phyloP scores from a whole-genome alignment of 2,113 vertebrate species.

The Chrysemys picta region DNA sequence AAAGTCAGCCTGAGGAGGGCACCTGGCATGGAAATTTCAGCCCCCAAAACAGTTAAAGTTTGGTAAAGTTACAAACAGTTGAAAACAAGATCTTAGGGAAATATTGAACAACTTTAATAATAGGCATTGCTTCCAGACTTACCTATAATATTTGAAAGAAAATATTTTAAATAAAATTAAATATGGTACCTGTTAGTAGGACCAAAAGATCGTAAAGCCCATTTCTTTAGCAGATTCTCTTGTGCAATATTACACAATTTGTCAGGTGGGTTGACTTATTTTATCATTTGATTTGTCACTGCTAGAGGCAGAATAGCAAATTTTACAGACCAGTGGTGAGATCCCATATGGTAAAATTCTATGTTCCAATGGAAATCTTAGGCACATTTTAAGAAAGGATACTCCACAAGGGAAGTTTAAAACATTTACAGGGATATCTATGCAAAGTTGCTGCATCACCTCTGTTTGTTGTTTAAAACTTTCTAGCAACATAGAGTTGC shows the following conservation, averaged over 20 bases:
- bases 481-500: rapidly evolving
- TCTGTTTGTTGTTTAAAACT: rapidly evolving
- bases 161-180: background rate
- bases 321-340: background rate
- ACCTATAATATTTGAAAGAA: background rate
- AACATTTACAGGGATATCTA: too few species aligned
- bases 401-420: background rate
- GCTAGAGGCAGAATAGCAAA: background rate
- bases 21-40: too few species aligned
- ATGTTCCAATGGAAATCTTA: too few species aligned
- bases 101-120: background rate
- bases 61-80: background rate
- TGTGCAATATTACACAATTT: background rate
- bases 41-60: too few species aligned
- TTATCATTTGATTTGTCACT: background rate
- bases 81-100: background rate
- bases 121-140: background rate
- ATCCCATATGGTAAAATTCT: background rate
- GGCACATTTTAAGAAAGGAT: too few species aligned
- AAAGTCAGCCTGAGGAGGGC: too few species aligned
- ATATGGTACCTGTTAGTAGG: background rate
- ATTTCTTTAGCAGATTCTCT: background rate
- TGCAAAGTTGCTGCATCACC: background rate
- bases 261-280: background rate
- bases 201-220: too few species aligned